Base-by-base conservation (phyloP, 92 coral and sea anemone genomes). In the Parazoanthus atlanticus region DNA sequence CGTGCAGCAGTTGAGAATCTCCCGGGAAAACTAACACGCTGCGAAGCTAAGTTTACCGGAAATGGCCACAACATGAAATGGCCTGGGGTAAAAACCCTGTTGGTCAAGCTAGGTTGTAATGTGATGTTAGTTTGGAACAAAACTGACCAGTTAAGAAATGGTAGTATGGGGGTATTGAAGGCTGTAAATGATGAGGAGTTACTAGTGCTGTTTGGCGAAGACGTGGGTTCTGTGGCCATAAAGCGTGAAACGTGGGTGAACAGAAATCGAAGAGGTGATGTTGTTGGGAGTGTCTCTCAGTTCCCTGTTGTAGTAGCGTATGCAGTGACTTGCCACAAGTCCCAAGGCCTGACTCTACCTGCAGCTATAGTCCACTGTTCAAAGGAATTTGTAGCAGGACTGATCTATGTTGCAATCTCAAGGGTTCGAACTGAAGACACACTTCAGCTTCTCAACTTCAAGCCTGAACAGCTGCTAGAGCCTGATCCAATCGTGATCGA, bases 41-140 rank as follows among this genome's bases (percentile, higher is more conserved):
- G 28, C 46, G 86, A 81, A 25, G 90, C 89, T 4, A 78, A 74
- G 6, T 88, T 29, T 49, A 64, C 38, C 49, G 79, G 90, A 5
- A 43, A 67, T 8, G 85, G 85, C 26, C 71, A 67, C 8, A 79
- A 69, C 15, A 70, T 88, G 46, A 40, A 41, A 23, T 79, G 85
- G 84, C 90, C 74, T 16, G 81, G 86, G 2, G 54, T 64, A 8
- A 69, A 32, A 2, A 17, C 70, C 0, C 32, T 88, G 70, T 6
- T 67, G 2, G 23, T 88, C 29, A 88, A 88, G 70, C 58, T 17
- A 0, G 67, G 81, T 10, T 85, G 81, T 78, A 85, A 85, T 26
- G 66, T 85, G 3, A 69, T 85, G 80, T 40, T 85, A 17, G 80
- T 85, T 1, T 85, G 81, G 81, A 85, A 85, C 29, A 73, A 69